These are phyloP conservation scores for Lordiphosa stackelbergi DNA, from an alignment of 1,140 invertebrate species.

Conservation along the genomic window DNA sequence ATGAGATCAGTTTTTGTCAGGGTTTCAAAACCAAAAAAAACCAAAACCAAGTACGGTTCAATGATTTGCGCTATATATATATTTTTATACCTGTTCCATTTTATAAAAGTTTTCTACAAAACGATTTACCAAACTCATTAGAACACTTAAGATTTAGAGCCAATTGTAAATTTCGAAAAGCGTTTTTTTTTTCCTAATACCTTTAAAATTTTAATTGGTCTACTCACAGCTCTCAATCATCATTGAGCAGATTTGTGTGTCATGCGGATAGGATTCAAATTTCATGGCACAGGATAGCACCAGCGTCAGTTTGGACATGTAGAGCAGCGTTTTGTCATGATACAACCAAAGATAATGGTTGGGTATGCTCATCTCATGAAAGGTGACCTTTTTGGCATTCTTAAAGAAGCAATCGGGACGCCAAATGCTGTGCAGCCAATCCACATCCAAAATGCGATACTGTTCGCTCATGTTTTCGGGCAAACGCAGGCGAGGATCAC, in stretches of 20 bases:
- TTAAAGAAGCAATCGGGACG: slow-evolving; percentile 95
- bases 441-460: slow-evolving; percentile 92
- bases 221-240: slow-evolving; percentile 93
- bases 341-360: slow-evolving; percentile 95
- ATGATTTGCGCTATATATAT: no score
- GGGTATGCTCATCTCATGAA: slow-evolving; percentile 95
- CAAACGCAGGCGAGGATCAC: slow-evolving; percentile 89
- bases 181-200: no score
- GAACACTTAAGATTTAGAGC: no score
- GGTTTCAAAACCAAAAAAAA: no score
- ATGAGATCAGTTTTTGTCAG: no score
- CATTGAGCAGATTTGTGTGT: slow-evolving; percentile 93
- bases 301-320: slow-evolving; percentile 95
- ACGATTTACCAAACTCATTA: no score
- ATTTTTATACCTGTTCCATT: no score
- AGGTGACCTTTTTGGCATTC: slow-evolving; percentile 94
- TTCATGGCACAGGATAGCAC: slow-evolving; percentile 95
- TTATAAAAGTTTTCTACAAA: no score
- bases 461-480: slow-evolving; percentile 95
- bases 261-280: slow-evolving; percentile 93
- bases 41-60: no score
- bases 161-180: no score
- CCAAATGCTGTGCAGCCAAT: slow-evolving; percentile 94
- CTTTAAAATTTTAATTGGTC: background rate
- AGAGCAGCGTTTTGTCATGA: slow-evolving; percentile 92